Evolutionary conservation across 2,797 vertebrate genomes (phyloP).

Genomic region (Paguma larvata): DNA sequence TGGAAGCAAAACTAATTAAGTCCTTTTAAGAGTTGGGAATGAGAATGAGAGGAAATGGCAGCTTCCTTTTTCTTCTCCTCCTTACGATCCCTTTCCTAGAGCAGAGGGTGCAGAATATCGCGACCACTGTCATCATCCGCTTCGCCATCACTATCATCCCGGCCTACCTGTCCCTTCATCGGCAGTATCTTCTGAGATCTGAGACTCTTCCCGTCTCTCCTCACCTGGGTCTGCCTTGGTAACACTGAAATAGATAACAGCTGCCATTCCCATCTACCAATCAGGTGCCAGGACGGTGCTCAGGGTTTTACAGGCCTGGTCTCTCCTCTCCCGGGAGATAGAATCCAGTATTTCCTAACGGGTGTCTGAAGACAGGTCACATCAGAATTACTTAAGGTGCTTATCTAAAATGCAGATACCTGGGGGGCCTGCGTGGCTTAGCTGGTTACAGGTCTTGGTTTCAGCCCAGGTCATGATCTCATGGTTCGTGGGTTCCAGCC

Average conservation of each 20-base stretch:
- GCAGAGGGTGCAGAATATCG: neutral
- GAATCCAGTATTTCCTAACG: constrained; percentile 9
- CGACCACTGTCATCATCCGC: neutral
- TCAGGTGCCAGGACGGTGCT: neutral
- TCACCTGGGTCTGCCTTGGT: neutral
- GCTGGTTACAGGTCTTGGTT: no score
- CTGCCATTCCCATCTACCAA: neutral
- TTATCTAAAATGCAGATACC: neutral
- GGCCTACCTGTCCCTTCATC: neutral
- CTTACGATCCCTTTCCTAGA: neutral
- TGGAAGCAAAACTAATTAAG: neutral
- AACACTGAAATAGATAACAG: neutral
- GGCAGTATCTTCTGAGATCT: neutral
- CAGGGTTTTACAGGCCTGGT: neutral
- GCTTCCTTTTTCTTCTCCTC: neutral
- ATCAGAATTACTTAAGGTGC: neutral
- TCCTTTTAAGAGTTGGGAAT: neutral
- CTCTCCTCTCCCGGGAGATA: neutral
- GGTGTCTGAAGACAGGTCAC: neutral
- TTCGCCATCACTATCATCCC: neutral
- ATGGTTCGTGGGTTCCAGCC: no score
- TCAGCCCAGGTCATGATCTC: no score
- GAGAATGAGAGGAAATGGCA: neutral
- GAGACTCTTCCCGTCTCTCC: neutral
- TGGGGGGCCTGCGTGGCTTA: neutral